A percentile compares a stretch with the other conserved stretches of the same genome.
These are phyloP conservation scores for Sander lucioperca DNA, from an alignment of 2,113 vertebrate species.

Conservation along the genomic window DNA sequence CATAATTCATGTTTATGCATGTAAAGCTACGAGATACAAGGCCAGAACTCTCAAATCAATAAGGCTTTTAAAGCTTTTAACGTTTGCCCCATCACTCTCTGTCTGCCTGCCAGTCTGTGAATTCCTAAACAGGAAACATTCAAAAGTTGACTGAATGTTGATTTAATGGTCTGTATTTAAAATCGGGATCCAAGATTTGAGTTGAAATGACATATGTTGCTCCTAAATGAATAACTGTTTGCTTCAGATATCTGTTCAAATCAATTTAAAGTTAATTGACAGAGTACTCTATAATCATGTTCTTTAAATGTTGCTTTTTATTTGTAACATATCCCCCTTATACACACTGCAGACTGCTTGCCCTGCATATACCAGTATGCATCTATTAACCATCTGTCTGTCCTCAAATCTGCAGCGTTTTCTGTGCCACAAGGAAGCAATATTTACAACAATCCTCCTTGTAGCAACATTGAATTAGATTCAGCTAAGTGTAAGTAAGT, in stretches of 20 bases:
- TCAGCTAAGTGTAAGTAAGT: too few relatives aligned
- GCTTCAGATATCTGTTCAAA: neutral
- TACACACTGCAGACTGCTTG: neutral
- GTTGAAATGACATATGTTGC: neutral
- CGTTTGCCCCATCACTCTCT: slow-evolving; percentile 39
- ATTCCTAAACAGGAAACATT: slow-evolving; percentile 53
- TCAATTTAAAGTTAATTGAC: neutral
- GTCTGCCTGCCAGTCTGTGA: slow-evolving; percentile 22
- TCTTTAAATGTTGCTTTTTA: neutral
- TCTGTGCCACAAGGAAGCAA: slow-evolving; percentile 40
- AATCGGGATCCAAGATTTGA: neutral
- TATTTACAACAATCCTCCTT: slow-evolving; percentile 19
- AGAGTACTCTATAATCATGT: too few relatives aligned
- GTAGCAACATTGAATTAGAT: slow-evolving; percentile 27
- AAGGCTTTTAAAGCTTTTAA: slow-evolving; percentile 73
- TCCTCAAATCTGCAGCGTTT: slow-evolving; percentile 48
- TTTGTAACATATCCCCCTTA: neutral
- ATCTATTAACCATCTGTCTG: slow-evolving; percentile 50
- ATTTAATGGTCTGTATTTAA: neutral
- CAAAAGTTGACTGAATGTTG: neutral
- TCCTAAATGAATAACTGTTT: neutral
- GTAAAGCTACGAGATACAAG: slow-evolving; percentile 44
- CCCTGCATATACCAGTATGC: neutral
- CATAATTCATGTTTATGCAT: slow-evolving; percentile 62
- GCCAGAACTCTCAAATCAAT: slow-evolving; percentile 63